Conservation (phyloP, 1,140 invertebrate species). For the Halyomorpha halys region DNA sequence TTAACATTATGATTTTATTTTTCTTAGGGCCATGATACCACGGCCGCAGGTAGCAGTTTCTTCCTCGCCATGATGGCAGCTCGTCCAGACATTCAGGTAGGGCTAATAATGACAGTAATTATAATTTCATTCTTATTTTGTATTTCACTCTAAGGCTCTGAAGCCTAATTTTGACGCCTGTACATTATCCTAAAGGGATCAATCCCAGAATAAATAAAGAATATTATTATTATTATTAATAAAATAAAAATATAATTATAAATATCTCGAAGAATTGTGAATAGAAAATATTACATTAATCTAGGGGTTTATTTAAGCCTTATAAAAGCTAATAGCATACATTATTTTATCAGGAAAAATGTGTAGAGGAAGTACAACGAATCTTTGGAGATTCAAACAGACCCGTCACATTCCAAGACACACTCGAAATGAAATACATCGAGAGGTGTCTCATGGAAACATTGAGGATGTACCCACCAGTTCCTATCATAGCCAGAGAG, state of each 20-base stretch:
- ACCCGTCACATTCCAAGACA: constrained; percentile 58
- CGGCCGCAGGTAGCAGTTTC: constrained; percentile 67
- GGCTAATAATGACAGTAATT: background rate
- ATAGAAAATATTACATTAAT: too few relatives aligned
- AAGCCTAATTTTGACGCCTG: too few relatives aligned
- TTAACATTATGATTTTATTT: too few relatives aligned
- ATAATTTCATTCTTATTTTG: too few relatives aligned
- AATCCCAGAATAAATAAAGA: too few relatives aligned
- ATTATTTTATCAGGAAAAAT: constrained; percentile 46
- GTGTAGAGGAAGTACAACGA: constrained; percentile 67
- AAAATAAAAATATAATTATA: background rate
- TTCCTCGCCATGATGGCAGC: constrained; percentile 61
- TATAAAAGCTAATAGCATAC: too few relatives aligned
- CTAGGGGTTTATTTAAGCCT: too few relatives aligned
- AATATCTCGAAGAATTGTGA: too few relatives aligned
- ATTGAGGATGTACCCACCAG: constrained; percentile 40
- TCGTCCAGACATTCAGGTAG: constrained; percentile 57
- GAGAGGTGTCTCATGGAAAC: constrained; percentile 41
- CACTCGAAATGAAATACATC: constrained; percentile 40
- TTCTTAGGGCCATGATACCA: constrained; percentile 81
- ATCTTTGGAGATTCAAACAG: constrained; percentile 72
- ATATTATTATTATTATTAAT: too few relatives aligned
- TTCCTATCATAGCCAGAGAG: constrained; percentile 40
- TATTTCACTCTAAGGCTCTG: too few relatives aligned
- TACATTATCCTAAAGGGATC: too few relatives aligned